Conservation (phyloP, 2,797 vertebrate genomes). For the Sphenopsis melanotis region DNA sequence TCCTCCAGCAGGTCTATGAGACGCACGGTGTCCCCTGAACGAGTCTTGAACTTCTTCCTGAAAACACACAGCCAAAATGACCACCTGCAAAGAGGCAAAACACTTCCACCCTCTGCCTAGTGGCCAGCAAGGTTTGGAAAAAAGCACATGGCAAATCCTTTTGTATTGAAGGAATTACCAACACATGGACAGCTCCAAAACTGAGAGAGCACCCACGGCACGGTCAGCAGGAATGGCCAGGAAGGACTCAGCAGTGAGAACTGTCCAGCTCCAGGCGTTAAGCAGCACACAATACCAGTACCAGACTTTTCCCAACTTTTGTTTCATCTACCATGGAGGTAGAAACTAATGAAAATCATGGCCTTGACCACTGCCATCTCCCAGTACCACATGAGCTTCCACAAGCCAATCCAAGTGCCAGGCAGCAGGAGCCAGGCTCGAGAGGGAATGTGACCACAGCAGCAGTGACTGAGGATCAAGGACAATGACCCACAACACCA, state of each 20-base stretch:
- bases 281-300: neutral
- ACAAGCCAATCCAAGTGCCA: neutral
- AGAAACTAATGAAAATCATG: neutral
- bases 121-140: neutral
- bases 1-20: slow-evolving; percentile 93
- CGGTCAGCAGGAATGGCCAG: neutral
- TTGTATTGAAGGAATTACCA: neutral
- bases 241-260: neutral
- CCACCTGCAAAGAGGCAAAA: neutral
- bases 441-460: neutral
- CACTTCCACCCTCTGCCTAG: neutral
- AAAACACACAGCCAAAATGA: neutral
- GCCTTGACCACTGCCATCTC: neutral
- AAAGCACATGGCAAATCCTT: neutral
- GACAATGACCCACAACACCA: neutral
- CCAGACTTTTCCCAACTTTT: neutral
- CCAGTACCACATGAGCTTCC: neutral
- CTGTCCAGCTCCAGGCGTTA: neutral
- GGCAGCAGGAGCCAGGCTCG: neutral
- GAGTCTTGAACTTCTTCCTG: slow-evolving; percentile 98
- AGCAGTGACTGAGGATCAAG: neutral
- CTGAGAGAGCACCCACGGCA: neutral
- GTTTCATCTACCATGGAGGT: neutral
- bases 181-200: neutral
- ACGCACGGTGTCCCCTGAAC: slow-evolving; percentile 91